phyloP scores from a whole-genome alignment of 2,888 invertebrate species.

The Schizaphis graminum region DNA sequence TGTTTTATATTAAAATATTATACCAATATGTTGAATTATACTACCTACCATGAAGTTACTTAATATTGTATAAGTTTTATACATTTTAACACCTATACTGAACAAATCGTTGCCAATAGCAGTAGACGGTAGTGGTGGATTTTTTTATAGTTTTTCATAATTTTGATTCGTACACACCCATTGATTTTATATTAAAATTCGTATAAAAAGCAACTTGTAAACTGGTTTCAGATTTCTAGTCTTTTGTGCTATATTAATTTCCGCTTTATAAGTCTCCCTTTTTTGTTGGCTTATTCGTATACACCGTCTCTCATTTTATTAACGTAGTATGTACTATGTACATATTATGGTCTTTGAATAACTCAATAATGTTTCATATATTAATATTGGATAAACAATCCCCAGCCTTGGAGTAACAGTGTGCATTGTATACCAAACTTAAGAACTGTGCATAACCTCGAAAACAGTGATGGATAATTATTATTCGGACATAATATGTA shows the following conservation, averaged over 20 bases:
- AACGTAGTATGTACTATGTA: neutral
- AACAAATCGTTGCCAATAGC: neutral
- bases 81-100: neutral
- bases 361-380: neutral
- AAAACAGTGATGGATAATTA: conserved; percentile 32
- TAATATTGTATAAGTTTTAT: neutral
- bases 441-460: conserved; percentile 29
- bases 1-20: neutral
- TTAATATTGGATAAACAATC: conserved; percentile 25
- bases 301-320: neutral
- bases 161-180: neutral
- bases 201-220: neutral
- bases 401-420: conserved; percentile 18
- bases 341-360: neutral
- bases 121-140: neutral
- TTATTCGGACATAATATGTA: conserved; percentile 7
- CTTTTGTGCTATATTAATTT: neutral
- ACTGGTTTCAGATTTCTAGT: neutral
- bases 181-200: neutral
- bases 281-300: neutral
- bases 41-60: neutral
- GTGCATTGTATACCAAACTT: conserved; percentile 35
- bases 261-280: neutral
- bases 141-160: neutral
- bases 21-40: neutral